Conservation (phyloP, 2,888 invertebrate genomes). For the Acanthoscelides obtectus region DNA sequence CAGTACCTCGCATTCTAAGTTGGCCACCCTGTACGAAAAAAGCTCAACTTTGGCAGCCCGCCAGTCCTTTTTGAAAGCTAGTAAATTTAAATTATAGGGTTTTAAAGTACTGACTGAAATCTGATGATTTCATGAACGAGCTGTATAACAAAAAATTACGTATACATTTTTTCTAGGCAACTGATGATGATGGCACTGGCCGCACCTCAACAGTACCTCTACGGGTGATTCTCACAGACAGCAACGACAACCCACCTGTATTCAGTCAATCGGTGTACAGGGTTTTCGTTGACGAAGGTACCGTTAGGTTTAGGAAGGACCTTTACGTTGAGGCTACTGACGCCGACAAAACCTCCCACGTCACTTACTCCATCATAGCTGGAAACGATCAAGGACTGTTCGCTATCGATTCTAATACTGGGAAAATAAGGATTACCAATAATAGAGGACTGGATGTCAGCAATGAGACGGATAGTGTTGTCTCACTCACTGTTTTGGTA, state of each 20-base stretch:
- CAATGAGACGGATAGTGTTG: conserved; percentile 55
- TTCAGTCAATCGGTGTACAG: conserved; percentile 75
- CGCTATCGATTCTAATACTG: conserved; percentile 64
- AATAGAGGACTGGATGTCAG: conserved; percentile 54
- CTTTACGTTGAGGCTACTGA: conserved; percentile 69
- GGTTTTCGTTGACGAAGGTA: conserved; percentile 82
- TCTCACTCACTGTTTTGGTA: conserved; percentile 63
- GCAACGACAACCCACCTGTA: conserved; percentile 84
- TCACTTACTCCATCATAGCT: conserved; percentile 69
- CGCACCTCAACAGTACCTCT: conserved; percentile 75
- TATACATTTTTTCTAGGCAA: conserved; percentile 58
- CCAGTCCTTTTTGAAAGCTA: no score
- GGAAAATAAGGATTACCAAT: conserved; percentile 58
- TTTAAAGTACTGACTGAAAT: no score
- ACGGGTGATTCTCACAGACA: conserved; percentile 73
- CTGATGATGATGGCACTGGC: conserved; percentile 77
- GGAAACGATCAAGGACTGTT: conserved; percentile 60
- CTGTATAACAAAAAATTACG: no score
- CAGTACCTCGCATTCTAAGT: no score
- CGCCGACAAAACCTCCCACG: conserved; percentile 73
- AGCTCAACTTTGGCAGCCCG: no score
- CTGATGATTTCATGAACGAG: no score
- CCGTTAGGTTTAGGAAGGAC: conserved; percentile 78
- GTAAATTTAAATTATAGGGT: no score
- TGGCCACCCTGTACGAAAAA: no score